These are phyloP conservation scores for Dascyllus trimaculatus DNA, from an alignment of 2,113 vertebrate species.

Conservation along the genomic window DNA sequence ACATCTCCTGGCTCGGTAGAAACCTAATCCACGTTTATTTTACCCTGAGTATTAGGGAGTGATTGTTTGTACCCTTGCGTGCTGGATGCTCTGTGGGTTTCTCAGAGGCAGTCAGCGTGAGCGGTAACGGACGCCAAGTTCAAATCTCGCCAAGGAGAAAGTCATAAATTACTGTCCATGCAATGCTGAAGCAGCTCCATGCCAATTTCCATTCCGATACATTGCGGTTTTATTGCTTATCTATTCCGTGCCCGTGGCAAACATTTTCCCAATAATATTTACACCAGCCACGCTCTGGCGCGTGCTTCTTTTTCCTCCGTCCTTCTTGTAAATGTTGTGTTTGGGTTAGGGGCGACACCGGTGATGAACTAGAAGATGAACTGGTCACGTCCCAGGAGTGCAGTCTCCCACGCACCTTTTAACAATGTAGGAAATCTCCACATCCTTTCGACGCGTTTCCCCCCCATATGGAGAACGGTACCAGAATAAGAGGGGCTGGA, in stretches of 20 bases:
- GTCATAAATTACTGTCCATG: slow-evolving; percentile 62
- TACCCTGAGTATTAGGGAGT: slow-evolving; percentile 34
- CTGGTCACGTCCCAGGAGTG: slow-evolving; percentile 15
- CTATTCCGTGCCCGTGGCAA: slow-evolving; percentile 59
- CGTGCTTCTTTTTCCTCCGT: slow-evolving; percentile 49
- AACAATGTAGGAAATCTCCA: slow-evolving; percentile 13
- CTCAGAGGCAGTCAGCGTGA: slow-evolving; percentile 43
- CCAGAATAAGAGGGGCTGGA: background rate
- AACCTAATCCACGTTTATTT: slow-evolving; percentile 51
- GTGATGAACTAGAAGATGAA: slow-evolving; percentile 29
- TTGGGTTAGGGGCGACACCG: slow-evolving; percentile 41
- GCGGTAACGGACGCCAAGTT: slow-evolving; percentile 36
- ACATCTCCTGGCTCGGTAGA: slow-evolving; percentile 44
- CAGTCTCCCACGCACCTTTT: slow-evolving; percentile 3
- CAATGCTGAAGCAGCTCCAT: slow-evolving; percentile 48
- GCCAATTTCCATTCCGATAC: slow-evolving; percentile 64
- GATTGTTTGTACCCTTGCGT: slow-evolving; percentile 64
- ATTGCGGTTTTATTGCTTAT: slow-evolving; percentile 69
- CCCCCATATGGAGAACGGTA: background rate
- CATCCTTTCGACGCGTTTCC: background rate
- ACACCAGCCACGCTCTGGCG: slow-evolving; percentile 40
- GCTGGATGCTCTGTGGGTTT: slow-evolving; percentile 58
- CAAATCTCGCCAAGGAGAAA: slow-evolving; percentile 63
- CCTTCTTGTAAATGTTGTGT: slow-evolving; percentile 28
- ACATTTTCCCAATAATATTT: slow-evolving; percentile 67